Percentiles rank a stretch among this genome's conserved stretches.
These are phyloP conservation scores for Matsumyia berberina DNA, from an alignment of 2,888 invertebrate species.

Conservation along the genomic window DNA sequence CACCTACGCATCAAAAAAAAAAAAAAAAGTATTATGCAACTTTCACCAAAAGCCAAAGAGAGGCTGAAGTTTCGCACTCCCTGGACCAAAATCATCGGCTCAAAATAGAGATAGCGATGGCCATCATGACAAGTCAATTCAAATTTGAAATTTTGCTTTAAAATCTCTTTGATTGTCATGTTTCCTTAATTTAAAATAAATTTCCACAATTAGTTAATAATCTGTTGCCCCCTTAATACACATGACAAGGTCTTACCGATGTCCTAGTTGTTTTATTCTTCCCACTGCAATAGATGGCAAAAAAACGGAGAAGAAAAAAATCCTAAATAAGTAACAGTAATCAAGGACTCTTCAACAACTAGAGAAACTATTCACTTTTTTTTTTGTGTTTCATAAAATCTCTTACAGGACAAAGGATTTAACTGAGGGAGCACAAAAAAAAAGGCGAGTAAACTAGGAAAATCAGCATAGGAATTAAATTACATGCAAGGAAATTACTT, in stretches of 20 bases:
- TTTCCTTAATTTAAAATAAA: not conserved
- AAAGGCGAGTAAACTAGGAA: slow-evolving; percentile 31
- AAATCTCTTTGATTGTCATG: too few relatives aligned
- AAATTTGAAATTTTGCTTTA: too few relatives aligned
- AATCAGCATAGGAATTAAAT: slow-evolving; percentile 69
- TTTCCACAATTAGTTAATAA: slow-evolving; percentile 6
- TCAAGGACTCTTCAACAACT: slow-evolving; percentile 31
- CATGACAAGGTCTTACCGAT: not conserved
- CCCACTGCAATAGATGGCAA: not conserved
- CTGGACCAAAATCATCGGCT: too few relatives aligned
- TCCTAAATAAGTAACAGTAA: slow-evolving; percentile 32
- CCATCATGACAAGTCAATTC: too few relatives aligned
- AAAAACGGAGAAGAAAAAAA: slow-evolving; percentile 17
- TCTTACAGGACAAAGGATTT: slow-evolving; percentile 51
- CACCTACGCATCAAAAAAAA: too few relatives aligned
- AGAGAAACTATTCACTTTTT: slow-evolving; percentile 10
- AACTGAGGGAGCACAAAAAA: slow-evolving; percentile 34
- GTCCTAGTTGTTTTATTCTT: not conserved
- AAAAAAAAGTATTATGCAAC: too few relatives aligned
- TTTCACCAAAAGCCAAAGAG: too few relatives aligned
- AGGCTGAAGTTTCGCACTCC: too few relatives aligned
- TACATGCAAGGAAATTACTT: slow-evolving; percentile 68
- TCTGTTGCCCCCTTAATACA: slow-evolving; percentile 22
- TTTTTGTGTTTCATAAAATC: slow-evolving; percentile 33
- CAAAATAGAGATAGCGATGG: too few relatives aligned